Evolutionary conservation across 2,797 vertebrate species (phyloP), one percentile per base, ranked within the genome.

Genomic region (Sebastiscus albofasciatus): DNA sequence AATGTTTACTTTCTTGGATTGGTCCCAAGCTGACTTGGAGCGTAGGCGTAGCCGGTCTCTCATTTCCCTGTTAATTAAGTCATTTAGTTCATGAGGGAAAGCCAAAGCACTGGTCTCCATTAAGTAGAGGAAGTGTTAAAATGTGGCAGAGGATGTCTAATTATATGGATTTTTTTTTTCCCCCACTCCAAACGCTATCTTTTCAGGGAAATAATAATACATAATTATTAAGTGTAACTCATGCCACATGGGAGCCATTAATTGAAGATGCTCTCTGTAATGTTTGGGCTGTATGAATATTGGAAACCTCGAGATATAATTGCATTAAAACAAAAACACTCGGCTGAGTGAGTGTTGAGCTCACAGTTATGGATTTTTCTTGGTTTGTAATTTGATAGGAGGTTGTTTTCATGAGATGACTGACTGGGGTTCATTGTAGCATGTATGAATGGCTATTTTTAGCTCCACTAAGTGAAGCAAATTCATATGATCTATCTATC

Each of bases 11-110:
- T 89, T 76, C 82, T 87, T 80, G 75, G 60, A 84, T 81, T 64
- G 69, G 72, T 86, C 80, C 77, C 85, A 72, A 52, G 52, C 79
- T 79, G 68, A 89, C 75, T 62, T 74, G 42, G 58, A 75, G 77
- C 18, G 39, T 78, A 59, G 81, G 82, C 82, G 73, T 39, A 39
- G 68, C 16, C 70, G 75, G 68, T 89, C 75, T 88, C 80, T 86
- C 64, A 77, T 84, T 91, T 91, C 69, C 72, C 26, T 77, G 72
- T 87, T 93, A 91, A 93, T 93, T 83, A 92, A 90, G 72, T 67
- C 59, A 76, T 85, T 81, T 77, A 46, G 87, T 79, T 87, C 54
- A 72, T 34, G 62, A 83, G 82, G 72, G 79, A 70, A 82, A 79
- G 75, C 78, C 80, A 77, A 86, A 89, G 88, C 64, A 73, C 83